Evolutionary conservation across 2,797 vertebrate species (phyloP), one percentile per base, ranked within the genome.

Genomic region (Xenopus petersii): DNA sequence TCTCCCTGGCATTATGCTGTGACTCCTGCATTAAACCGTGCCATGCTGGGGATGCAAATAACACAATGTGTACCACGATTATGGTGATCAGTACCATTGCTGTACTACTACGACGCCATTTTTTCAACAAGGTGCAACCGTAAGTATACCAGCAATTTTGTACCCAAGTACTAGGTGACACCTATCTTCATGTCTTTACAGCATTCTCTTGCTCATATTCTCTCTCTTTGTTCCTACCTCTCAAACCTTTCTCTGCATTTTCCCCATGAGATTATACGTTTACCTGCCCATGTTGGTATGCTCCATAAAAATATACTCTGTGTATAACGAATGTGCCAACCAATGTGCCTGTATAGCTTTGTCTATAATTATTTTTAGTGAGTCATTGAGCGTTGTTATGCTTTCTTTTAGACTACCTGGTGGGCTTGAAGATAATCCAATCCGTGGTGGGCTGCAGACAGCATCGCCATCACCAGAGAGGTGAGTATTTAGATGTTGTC

Each of bases 31-130:
- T 12, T 21, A 6, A 42, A 65, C 70, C 16, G 30, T 69, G 66
- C 61, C 36, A 69, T 69, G 70, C 48, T 70, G 87, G 89, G 88
- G 85, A 89, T 91, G 91, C 88, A 86, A 87, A 81, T 58, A 80
- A 84, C 81, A 71, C 84, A 89, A 98, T 98, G 96, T 98, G 96
- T 81, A 97, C 96, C 79, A 96, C 95, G 0, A 67, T 94, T 84
- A 85, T 95, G 86, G 88, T 98, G 82, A 90, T 98, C 80, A 92
- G 92, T 88, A 93, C 94, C 54, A 85, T 98, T 74, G 91, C 91
- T 62, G 42, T 95, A 84, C 79, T 98, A 75, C 91, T 95, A 83
- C 87, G 93, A 21, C 91, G 94, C 51, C 85, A 70, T 81, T 96
- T 94, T 85, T 89, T 84, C 88, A 96, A 91, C 91, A 93, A 89